Evolutionary conservation across 2,797 vertebrate species (phyloP), one percentile per base, ranked within the genome.

Genomic region (Mormyrops attenuatus): DNA sequence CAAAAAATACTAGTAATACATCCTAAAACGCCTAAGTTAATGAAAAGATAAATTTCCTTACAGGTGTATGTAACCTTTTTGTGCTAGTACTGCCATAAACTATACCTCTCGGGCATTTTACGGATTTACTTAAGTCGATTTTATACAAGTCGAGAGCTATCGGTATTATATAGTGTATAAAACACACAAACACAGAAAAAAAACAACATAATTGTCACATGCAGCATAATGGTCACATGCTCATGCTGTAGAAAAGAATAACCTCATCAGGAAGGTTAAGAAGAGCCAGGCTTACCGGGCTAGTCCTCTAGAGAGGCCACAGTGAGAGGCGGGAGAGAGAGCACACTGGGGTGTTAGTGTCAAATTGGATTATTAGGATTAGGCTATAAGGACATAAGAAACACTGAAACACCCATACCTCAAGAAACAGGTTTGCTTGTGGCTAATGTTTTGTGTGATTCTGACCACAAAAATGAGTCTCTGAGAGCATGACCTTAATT

Each of bases 271-370:
- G 15, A 88, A 93, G 90, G 69, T 91, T 90, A 94, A 91, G 91
- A 93, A 91, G 91, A 90, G 73, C 90, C 82, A 92, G 85, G 91
- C 98, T 99, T 99, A 99, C 98, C 98, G 97, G 97, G 97, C 98
- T 97, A 95, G 94, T 99, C 96, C 96, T 98, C 98, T 99, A 96
- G 90, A 97, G 95, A 95, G 94, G 94, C 95, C 95, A 96, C 91
- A 93, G 91, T 94, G 69, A 93, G 13, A 49, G 38, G 52, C 30
- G 90, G 92, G 90, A 26, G 90, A 92, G 92, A 91, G 88, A 93
- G 26, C 88, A 88, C 91, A 88, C 41, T n/a, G 50, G 52, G 52
- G 44, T 20, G 57, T 85, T 57, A 89, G 49, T 50, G 41, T 85
- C 47, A 84, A 13, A 17, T 20, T 73, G 34, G 34, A 73, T 22